Evolutionary conservation across 2,113 vertebrate species (phyloP), one percentile per base, ranked within the genome.

Genomic region (Upupa epops): DNA sequence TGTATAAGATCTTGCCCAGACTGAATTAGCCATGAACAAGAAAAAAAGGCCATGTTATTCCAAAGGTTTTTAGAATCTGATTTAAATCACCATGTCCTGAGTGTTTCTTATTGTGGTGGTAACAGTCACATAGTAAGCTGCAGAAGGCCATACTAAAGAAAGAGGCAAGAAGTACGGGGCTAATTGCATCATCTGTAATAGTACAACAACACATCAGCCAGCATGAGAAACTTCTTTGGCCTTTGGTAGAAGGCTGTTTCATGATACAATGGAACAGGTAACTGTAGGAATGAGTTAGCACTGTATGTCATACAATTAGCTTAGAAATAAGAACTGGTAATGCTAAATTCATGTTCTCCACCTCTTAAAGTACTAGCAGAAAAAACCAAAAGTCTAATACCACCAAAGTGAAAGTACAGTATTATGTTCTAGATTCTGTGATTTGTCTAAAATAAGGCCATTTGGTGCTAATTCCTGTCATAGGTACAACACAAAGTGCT

Each of bases 401-500:
- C 28, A 61, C 59, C 6, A 9, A 78, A 83, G 7, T 86, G 69
- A 73, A 83, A 88, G 80, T 42, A 63, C 24, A 61, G 32, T 36
- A 31, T 25, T 90, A 40, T 40, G 11, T 80, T 88, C 36, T 5
- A 26, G 70, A 65, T 78, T 85, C 42, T 46, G 49, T 55, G 46
- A 73, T 88, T 84, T 92, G 71, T 86, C 48, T 69, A 56, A 59
- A 89, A 91, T 61, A 88, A 85, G 66, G 72, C 52, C 36, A 77
- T 91, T 91, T 72, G 56, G 36, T 69, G n/a, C 18, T 88, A 86
- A 86, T 92, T 92, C 89, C 54, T 66, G 28, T 80, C 83, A 88
- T 26, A 81, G 46, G 56, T 69, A 58, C 24, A 91, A 79, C 40
- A 63, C n/a, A 78, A 91, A 94, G 63, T 54, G n/a, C 79, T 96